Evolutionary conservation across 2,113 vertebrate species (phyloP).

Genomic region (Dunckerocampus dactyliophorus): DNA sequence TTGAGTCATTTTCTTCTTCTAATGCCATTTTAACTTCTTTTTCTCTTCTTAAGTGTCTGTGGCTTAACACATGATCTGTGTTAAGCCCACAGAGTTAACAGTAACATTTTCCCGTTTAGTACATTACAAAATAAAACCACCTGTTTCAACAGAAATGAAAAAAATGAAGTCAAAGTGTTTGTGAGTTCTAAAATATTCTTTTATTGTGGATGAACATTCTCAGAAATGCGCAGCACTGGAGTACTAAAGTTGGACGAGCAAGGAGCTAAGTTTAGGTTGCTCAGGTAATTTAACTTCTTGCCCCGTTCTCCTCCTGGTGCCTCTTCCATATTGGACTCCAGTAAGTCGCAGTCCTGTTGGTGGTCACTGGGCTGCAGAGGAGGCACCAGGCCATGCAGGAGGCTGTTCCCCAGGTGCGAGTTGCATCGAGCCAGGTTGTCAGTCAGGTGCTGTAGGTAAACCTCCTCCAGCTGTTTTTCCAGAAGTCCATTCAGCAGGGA

Average conservation of each 20-base stretch:
- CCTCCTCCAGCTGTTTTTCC: conserved; percentile 81
- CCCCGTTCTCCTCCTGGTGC: conserved; percentile 31
- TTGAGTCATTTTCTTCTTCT: no score
- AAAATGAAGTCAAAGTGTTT: not conserved
- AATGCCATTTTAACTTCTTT: no score
- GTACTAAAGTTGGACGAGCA: conserved; percentile 80
- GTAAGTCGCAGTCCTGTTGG: conserved; percentile 52
- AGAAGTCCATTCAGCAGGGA: conserved; percentile 82
- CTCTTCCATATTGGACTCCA: conserved; percentile 65
- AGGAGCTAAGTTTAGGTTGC: conserved; percentile 40
- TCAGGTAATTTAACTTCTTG: conserved; percentile 60
- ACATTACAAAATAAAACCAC: no score
- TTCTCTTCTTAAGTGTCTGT: no score
- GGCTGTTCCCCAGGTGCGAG: conserved; percentile 75
- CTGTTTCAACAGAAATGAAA: not conserved
- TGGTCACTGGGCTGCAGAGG: conserved; percentile 68
- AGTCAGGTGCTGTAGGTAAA: conserved; percentile 86
- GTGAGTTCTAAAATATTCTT: not conserved
- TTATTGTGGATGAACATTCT: conserved; percentile 30
- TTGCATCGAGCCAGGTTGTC: conserved; percentile 78
- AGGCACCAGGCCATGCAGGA: conserved; percentile 71
- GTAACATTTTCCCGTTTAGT: no score
- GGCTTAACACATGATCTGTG: no score
- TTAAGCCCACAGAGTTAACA: no score
- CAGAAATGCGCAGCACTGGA: conserved; percentile 82